Evolutionary conservation across 2,113 vertebrate species (phyloP).

Genomic region (Actenoides hombroni): DNA sequence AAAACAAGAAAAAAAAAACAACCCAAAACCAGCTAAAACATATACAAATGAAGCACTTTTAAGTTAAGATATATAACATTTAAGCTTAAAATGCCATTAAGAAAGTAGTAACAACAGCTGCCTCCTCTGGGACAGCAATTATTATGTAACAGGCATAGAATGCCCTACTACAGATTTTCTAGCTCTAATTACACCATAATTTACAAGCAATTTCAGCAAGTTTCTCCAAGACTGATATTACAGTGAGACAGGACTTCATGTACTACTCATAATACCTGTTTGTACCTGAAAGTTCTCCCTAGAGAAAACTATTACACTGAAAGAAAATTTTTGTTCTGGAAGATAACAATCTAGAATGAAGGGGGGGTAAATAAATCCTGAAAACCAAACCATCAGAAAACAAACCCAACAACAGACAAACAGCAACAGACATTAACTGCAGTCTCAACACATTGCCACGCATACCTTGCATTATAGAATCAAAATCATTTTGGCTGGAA

Average conservation of each 20-base stretch:
- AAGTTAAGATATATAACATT: not conserved
- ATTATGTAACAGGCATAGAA: accelerated
- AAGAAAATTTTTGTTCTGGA: not conserved
- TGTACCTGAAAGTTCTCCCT: not conserved
- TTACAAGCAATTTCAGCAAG: not conserved
- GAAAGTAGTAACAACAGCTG: not conserved
- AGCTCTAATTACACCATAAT: not conserved
- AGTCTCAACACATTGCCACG: not conserved
- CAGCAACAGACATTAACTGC: too few species aligned
- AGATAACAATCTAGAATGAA: not conserved
- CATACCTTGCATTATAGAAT: not conserved
- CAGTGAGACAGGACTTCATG: too few species aligned
- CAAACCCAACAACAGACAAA: not conserved
- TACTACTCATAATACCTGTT: not conserved
- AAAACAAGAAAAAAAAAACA: too few species aligned
- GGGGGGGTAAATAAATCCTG: too few species aligned
- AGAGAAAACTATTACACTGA: not conserved
- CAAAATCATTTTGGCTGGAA: too few species aligned
- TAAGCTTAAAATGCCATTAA: not conserved
- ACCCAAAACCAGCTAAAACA: too few species aligned
- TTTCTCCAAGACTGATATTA: not conserved
- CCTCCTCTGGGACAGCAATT: not conserved
- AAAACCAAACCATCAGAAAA: not conserved
- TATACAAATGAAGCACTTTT: not conserved
- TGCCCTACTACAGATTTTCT: not conserved